Evolutionary conservation across 1,140 invertebrate genomes (phyloP), one percentile per base, ranked within the genome.

Genomic region (Drosophila aff.): DNA sequence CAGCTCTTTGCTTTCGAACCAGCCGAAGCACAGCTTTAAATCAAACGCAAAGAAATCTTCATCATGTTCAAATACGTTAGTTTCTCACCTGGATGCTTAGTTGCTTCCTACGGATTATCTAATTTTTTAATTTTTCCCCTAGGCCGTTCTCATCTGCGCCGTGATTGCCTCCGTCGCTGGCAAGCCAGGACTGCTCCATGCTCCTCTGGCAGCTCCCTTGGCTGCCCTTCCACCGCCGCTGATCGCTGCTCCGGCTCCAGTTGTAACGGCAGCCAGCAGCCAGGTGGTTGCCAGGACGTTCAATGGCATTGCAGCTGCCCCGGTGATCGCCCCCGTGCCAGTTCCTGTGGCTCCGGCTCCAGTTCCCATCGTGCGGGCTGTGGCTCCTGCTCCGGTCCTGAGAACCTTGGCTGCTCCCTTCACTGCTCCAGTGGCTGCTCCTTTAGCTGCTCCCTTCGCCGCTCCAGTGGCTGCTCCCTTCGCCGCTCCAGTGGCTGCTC

Each of bases 261-360:
- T 93, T 33, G 92, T 94, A 15, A 93, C 93, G 8, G 93, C 94
- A 18, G 91, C 89, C 61, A 94, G 93, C 66, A 94, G 93, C 50
- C 94, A 94, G 65, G 91, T 93, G 44, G 84, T 94, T 61, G 92
- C 93, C 53, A 91, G 93, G 49, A 94, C 94, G 50, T 93, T 90
- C 62, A 93, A 93, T 83, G 93, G 93, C 18, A 92, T 92, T 52
- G 92, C 92, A 23, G 43, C 84, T 33, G 91, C 92, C 4, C 92
- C 81, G 33, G 53, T 92, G 36, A 79, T 89, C 38, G 89, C 82
- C 18, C 72, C 62, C 18, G 55, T 71, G n/a, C 71, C 65, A 11
- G 55, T 69, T 31, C 80, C 80, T 4, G 76, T 81, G 41, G 50
- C 73, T 41, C 66, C 72, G 31, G 64, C 62, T 4, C 69, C 50